Evolutionary conservation across 2,797 vertebrate species (phyloP).

Genomic region (Myotis vivesi): DNA sequence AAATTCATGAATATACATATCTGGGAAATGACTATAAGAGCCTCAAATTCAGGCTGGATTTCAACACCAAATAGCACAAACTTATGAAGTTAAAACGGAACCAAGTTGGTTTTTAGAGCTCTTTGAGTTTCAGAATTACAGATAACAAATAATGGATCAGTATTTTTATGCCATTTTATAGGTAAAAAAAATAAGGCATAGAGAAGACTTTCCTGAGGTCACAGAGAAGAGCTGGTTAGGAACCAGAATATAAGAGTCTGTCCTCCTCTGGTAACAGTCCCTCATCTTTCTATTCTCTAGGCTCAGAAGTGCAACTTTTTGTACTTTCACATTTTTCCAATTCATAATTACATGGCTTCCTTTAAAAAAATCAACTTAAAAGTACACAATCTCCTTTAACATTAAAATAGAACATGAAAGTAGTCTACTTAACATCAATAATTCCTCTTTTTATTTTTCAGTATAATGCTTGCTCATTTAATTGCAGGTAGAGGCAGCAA

Average conservation of each 20-base stretch:
- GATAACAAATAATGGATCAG: not conserved
- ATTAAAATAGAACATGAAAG: not conserved
- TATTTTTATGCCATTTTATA: conserved; percentile 21
- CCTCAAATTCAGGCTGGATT: not conserved
- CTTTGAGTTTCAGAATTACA: conserved; percentile 48
- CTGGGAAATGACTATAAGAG: not conserved
- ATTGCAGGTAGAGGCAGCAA: not conserved
- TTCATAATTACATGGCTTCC: not conserved
- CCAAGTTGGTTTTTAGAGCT: not conserved
- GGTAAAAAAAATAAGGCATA: conserved; percentile 39
- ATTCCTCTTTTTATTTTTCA: not conserved
- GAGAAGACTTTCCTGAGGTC: not conserved
- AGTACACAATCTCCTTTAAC: not conserved
- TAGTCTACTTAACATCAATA: not conserved
- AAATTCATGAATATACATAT: not conserved
- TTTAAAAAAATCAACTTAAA: not conserved
- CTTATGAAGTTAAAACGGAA: conserved; percentile 2
- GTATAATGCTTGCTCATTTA: not conserved
- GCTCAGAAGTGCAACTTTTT: not conserved
- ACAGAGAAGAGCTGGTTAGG: not conserved
- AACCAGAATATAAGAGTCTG: not conserved
- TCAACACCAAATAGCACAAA: not conserved
- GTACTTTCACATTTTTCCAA: not conserved
- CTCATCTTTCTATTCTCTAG: not conserved
- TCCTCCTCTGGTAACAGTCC: not conserved